These are phyloP conservation scores for Pocillopora meandrina DNA, from an alignment of 92 coral and sea anemone species.

Conservation along the genomic window DNA sequence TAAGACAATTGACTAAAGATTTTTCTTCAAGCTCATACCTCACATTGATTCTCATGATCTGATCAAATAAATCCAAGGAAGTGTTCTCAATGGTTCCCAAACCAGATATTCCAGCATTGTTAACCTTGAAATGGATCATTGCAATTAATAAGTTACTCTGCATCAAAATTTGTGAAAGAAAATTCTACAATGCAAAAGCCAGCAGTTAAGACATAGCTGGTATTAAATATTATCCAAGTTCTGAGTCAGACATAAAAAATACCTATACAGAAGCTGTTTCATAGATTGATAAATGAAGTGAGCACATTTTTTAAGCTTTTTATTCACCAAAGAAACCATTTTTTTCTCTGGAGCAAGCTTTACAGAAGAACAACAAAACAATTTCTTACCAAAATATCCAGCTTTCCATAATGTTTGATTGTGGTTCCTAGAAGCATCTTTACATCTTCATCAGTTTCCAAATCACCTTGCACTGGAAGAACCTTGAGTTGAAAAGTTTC, in stretches of 20 bases:
- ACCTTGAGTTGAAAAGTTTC: slow-evolving; percentile 33
- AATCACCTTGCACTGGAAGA: slow-evolving; percentile 60
- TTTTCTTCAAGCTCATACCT: slow-evolving; percentile 21
- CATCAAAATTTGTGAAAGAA: neutral
- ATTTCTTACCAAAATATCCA: slow-evolving; percentile 64
- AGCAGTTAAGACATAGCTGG: too few relatives aligned
- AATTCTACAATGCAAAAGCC: too few relatives aligned
- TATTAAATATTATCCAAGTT: too few relatives aligned
- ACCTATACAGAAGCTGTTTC: too few relatives aligned
- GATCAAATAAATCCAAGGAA: slow-evolving; percentile 52
- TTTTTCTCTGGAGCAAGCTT: neutral
- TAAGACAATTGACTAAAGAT: neutral
- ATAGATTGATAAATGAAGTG: too few relatives aligned
- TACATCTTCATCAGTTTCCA: slow-evolving; percentile 59
- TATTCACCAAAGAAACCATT: neutral
- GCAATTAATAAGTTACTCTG: neutral
- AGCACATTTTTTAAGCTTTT: neutral
- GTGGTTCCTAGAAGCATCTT: slow-evolving; percentile 59
- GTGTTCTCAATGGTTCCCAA: slow-evolving; percentile 59
- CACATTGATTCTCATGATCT: slow-evolving; percentile 61
- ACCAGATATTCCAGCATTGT: slow-evolving; percentile 62
- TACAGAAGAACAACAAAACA: neutral
- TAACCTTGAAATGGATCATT: slow-evolving; percentile 33
- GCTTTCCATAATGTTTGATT: slow-evolving; percentile 56
- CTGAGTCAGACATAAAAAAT: too few relatives aligned